Conservation (phyloP, 2,797 vertebrate species). For the Emys orbicularis region DNA sequence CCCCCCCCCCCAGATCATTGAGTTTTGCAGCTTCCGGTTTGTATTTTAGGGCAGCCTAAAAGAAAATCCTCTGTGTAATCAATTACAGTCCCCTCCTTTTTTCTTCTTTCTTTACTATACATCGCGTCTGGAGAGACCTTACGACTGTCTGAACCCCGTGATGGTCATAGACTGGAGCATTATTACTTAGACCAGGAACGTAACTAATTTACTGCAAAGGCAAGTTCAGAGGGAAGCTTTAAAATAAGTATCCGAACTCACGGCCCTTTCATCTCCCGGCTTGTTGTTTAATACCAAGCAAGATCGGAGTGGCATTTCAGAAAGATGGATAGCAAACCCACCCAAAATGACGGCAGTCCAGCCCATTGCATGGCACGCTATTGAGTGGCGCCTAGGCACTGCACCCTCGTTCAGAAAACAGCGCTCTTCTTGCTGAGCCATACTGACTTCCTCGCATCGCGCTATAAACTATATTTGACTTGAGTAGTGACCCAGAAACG, state of each 20-base stretch:
- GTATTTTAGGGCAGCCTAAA: not conserved
- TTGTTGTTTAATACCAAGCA: not conserved
- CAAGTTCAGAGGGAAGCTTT: not conserved
- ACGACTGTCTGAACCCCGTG: not conserved
- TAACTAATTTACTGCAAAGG: not conserved
- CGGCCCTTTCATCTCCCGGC: not conserved
- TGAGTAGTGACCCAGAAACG: not conserved
- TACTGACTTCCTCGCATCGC: conserved; percentile 10
- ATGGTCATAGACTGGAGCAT: not conserved
- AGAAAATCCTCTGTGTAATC: not conserved
- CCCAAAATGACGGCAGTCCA: not conserved
- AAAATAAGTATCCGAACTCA: not conserved
- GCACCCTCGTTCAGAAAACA: not conserved
- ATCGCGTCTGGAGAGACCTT: not conserved
- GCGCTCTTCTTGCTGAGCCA: not conserved
- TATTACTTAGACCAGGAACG: not conserved
- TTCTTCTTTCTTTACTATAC: not conserved
- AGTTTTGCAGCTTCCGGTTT: not conserved
- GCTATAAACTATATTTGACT: not conserved
- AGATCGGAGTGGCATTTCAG: not conserved
- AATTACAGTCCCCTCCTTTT: not conserved
- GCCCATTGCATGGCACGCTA: too few species aligned
- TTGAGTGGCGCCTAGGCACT: not conserved
- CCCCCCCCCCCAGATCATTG: too few species aligned
- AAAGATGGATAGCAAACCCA: not conserved